Conservation (phyloP, 2,113 vertebrate genomes). For the Oreochromis spilurus region DNA sequence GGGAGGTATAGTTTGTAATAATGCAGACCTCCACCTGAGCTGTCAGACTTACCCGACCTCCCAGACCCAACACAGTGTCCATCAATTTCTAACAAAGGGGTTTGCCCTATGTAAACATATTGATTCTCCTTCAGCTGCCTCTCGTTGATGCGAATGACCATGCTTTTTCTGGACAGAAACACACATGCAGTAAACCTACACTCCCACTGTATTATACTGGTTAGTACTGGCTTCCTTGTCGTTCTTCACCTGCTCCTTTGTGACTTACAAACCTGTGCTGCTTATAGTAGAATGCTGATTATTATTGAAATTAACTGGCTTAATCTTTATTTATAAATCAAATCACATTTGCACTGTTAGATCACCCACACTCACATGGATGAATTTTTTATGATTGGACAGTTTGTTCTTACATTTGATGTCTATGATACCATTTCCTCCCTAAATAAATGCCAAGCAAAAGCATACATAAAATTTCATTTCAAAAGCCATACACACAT, state of each 20-base stretch:
- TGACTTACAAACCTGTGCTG: neutral
- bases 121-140: neutral
- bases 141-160: neutral
- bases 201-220: neutral
- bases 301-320: neutral
- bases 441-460: neutral
- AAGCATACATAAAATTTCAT: neutral
- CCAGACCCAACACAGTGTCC: neutral
- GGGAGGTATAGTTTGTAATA: neutral
- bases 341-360: rapidly evolving
- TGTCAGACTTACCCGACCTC: neutral
- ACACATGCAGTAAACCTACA: neutral
- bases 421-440: neutral
- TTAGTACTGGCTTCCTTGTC: neutral
- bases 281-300: neutral
- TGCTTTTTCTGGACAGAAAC: neutral
- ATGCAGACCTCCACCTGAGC: neutral
- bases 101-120: neutral
- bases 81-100: neutral
- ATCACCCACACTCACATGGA: neutral
- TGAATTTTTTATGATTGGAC: neutral
- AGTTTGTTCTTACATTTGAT: neutral
- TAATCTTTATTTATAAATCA: neutral
- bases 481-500: neutral
- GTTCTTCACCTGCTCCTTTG: neutral